Base-by-base conservation (phyloP, 2,888 invertebrate species). In the Pollenia labialis region DNA sequence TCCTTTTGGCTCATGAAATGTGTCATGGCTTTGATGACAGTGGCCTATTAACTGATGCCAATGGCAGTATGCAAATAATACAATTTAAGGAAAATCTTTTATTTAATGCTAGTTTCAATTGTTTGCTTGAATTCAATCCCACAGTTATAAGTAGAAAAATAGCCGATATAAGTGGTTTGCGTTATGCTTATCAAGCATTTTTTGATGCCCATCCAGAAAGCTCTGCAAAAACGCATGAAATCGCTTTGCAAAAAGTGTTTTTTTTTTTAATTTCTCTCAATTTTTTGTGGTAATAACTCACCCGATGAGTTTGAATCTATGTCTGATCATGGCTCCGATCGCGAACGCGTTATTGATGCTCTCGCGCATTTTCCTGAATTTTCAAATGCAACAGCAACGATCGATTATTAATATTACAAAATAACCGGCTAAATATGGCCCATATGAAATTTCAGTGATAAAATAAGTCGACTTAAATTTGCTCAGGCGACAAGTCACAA, bases 191-290 rank as follows among this genome's bases (percentile, higher is more conserved):
- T 54, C 88, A 88, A 42, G 77, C 89, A 0, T 89, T 80, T 81
- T 88, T 89, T 60, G 54, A 76, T 1, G 18, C 60, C 0, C 11
- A 77, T 16, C 81, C 81, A 1, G 81, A 83, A 0, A 68, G 72
- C 0, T 2, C 56, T 2, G 69, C 8, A 9, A 76, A 62, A 18
- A 81, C 66, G 32, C 32, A 32, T 0, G 66, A 81, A 16, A 48
- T 84, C 6, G 7, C 87, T 0, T 1, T 44, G 60, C 46, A 18
- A 7, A 64, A 81, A 50, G 23, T 87, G 4, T 89, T 89, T 68
- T 89, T 89, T n/a, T n/a, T 60, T 85, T 89, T 2, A 89, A 89
- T 68, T 89, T 89, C 40, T 88, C 89, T 23, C 89, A 89, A 76
- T 89, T 89, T 89, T 89, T 69, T 89, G 89, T 60, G 89, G 89